These are phyloP conservation scores for Arion vulgaris DNA, from an alignment of 1,140 invertebrate species.

Conservation along the genomic window DNA sequence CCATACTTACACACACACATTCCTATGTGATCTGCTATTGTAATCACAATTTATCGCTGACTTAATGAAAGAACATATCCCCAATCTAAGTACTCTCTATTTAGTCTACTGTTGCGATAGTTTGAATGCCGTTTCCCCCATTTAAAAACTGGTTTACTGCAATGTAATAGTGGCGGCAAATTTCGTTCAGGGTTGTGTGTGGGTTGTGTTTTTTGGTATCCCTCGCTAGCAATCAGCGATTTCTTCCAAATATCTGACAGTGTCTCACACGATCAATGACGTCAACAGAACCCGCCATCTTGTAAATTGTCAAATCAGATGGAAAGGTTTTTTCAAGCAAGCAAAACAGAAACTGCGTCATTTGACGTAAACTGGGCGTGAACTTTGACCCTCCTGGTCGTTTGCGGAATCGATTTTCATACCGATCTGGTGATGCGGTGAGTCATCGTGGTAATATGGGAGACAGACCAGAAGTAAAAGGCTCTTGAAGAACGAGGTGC, in stretches of 20 bases:
- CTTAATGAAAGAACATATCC: too few species aligned
- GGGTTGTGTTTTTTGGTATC: not conserved
- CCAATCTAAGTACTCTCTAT: too few species aligned
- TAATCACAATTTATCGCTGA: too few species aligned
- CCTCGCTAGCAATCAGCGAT: not conserved
- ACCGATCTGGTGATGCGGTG: constrained; percentile 1
- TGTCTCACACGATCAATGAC: not conserved
- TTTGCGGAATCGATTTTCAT: not conserved
- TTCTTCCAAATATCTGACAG: not conserved
- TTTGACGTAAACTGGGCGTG: not conserved
- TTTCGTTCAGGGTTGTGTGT: too few species aligned
- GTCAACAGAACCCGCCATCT: not conserved
- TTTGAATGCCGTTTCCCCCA: too few species aligned
- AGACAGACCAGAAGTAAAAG: not conserved
- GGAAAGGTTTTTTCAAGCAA: not conserved
- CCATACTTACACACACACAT: too few species aligned
- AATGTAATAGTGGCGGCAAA: too few species aligned
- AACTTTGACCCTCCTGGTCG: not conserved
- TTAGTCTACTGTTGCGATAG: too few species aligned
- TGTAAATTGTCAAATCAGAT: not conserved
- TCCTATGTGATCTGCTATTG: too few species aligned
- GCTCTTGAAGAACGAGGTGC: too few species aligned
- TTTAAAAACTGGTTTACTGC: too few species aligned
- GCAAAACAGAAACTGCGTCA: not conserved
- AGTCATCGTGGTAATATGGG: not conserved